A percentile compares a stretch with the other conserved stretches of the same genome.
phyloP scores from a whole-genome alignment of 2,113 vertebrate genomes.

The Delphinus delphis region DNA sequence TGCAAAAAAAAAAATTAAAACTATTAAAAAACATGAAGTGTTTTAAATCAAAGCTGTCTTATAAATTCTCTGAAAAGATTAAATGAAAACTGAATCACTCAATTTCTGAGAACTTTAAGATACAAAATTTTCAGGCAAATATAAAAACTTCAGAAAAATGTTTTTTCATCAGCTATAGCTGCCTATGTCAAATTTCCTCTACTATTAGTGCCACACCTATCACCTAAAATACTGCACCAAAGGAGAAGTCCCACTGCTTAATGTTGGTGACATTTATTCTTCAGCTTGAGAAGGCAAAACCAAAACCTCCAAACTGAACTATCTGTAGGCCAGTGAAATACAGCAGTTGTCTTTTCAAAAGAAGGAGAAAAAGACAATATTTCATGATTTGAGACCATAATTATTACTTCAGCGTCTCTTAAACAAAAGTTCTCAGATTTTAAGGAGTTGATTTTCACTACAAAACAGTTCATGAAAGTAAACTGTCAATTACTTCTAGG shows the following conservation, averaged over 20 bases:
- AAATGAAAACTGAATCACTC: slow-evolving; percentile 41
- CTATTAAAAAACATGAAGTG: not conserved
- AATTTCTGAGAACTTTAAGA: slow-evolving; percentile 15
- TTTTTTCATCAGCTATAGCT: not conserved
- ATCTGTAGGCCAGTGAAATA: slow-evolving; percentile 7
- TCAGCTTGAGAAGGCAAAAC: slow-evolving; percentile 39
- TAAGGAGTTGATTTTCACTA: not conserved
- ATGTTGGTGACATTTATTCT: slow-evolving; percentile 21
- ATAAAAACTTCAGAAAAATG: slow-evolving; percentile 27
- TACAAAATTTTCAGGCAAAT: slow-evolving; percentile 39
- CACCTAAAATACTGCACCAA: not conserved
- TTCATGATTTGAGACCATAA: not conserved
- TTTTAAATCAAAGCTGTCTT: slow-evolving; percentile 51
- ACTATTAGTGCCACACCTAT: not conserved
- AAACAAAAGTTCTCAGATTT: not conserved
- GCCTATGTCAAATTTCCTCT: not conserved
- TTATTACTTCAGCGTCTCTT: not conserved
- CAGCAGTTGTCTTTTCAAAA: not conserved
- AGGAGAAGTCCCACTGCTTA: not conserved
- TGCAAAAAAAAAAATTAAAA: not conserved
- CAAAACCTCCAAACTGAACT: slow-evolving; percentile 33
- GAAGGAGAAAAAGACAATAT: not conserved
- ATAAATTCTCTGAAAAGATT: slow-evolving; percentile 36
- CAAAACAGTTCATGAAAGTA: not conserved
- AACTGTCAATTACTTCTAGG: not conserved